Base-by-base conservation (phyloP, 2,113 vertebrate species). In the Calypte anna region DNA sequence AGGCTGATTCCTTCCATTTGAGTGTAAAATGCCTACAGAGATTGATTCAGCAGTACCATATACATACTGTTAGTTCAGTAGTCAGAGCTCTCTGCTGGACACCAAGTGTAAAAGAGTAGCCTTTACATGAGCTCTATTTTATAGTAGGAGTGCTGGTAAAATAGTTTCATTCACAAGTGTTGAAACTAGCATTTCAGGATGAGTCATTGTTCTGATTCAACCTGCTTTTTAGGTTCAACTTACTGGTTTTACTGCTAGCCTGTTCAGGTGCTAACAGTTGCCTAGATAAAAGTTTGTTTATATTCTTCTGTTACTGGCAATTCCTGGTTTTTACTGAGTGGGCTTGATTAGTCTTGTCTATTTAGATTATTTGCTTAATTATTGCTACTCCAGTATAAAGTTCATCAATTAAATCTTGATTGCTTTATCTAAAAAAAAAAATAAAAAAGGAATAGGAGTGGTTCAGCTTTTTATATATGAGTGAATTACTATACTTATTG, bases 1-100 rank as follows among this genome's bases (percentile, higher is more conserved):
- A 91, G 55, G 33, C 55, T 77, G 33, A 70, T 77, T 81, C 57
- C 55, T 76, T 31, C 21, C 61, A 66, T 30, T 12, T 73, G 63
- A 76, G 14, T 27, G 46, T 77, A 87, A 94, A 94, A 77, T 90
- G 74, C 51, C 51, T 82, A 69, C 22, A 88, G 61, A 88, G 91
- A 66, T 40, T 5, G 33, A 48, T 85, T n/a, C 30, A 75, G 73
- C 62, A 73, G n/a, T 58, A 72, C 31, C 13, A 76, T 54, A 25
- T 12, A 20, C 31, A 55, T 9, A 63, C 0, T 0, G 24, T 81
- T 81, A 44, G 33, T 77, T 82, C 62, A 66, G 14, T 85, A 51
- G 27, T 51, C 57, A 44, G 7, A 93, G 33, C 27, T 79, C 44
- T 86, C 58, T 77, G 63, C 43, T 90, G 69, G 62, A 81, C 93